Percentiles rank a stretch among this genome's conserved stretches.
These are phyloP conservation scores for Phyllopteryx taeniolatus DNA, from an alignment of 2,113 vertebrate genomes.

Conservation along the genomic window DNA sequence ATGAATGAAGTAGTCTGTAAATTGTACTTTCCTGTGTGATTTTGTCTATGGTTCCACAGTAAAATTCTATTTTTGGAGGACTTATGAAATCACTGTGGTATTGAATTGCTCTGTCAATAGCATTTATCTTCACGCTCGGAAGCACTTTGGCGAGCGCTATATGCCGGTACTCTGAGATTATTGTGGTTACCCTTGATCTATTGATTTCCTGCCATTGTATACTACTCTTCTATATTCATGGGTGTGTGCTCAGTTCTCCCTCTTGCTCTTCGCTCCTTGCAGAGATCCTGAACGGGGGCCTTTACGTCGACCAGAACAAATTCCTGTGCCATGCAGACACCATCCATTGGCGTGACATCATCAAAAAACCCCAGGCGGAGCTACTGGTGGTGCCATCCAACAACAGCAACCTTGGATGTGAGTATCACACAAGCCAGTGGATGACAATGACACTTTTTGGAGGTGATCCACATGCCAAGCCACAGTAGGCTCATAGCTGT, in stretches of 20 bases:
- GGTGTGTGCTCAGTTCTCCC: constrained; percentile 36
- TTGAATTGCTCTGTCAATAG: constrained; percentile 63
- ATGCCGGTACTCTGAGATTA: constrained; percentile 43
- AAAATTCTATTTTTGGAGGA: constrained; percentile 9
- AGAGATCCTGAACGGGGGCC: constrained; percentile 95
- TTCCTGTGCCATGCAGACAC: constrained; percentile 94
- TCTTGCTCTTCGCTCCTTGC: constrained; percentile 24
- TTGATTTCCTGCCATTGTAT: constrained; percentile 61
- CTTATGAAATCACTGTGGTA: constrained; percentile 33
- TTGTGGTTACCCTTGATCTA: constrained; percentile 61
- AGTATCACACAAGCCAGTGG: constrained; percentile 61
- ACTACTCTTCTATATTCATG: constrained; percentile 34
- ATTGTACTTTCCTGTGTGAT: not conserved
- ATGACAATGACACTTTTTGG: constrained; percentile 2
- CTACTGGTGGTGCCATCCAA: constrained; percentile 91
- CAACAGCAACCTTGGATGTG: constrained; percentile 90
- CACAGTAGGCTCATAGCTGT: constrained; percentile 8
- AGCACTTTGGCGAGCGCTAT: constrained; percentile 39
- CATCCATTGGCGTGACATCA: constrained; percentile 95
- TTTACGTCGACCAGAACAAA: constrained; percentile 95
- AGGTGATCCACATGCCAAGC: not conserved
- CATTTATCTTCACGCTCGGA: constrained; percentile 61
- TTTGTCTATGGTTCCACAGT: not conserved
- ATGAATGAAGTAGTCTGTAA: not conserved
- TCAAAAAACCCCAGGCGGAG: constrained; percentile 88